Evolutionary conservation across 2,797 vertebrate genomes (phyloP).

Genomic region (Megaceryle alcyon): DNA sequence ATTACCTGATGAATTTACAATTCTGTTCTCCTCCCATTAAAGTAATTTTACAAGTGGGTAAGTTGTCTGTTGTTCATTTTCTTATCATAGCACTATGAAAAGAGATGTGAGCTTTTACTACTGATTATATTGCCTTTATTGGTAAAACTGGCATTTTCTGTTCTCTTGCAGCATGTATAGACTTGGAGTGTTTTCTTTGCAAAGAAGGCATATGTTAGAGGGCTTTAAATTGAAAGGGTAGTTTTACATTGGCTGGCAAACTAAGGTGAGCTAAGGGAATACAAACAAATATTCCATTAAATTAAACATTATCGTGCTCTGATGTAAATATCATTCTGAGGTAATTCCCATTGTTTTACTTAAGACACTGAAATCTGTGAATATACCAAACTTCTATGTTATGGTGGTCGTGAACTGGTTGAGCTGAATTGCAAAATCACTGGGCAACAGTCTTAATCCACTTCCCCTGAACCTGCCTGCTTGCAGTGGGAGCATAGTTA

Average conservation of each 20-base stretch:
- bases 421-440: not conserved
- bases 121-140: not conserved
- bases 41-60: not conserved
- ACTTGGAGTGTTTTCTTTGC: not conserved
- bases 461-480: not conserved
- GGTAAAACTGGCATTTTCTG: not conserved
- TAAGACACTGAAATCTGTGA: not conserved
- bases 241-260: not conserved
- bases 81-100: not conserved
- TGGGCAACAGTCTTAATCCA: not conserved
- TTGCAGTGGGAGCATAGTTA: not conserved
- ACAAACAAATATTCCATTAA: not conserved
- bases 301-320: not conserved
- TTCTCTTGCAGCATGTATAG: not conserved
- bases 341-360: not conserved
- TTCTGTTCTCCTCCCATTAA: not conserved
- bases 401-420: not conserved
- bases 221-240: slow-evolving; percentile 5
- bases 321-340: not conserved
- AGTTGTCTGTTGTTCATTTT: not conserved
- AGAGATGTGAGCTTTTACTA: not conserved
- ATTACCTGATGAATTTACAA: not conserved
- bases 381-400: not conserved
- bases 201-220: not conserved
- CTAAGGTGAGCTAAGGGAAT: not conserved